Percentiles rank a stretch among this genome's conserved stretches.
Evolutionary conservation across 2,113 vertebrate genomes (phyloP).

Genomic region (Chlorodrepanis virens): DNA sequence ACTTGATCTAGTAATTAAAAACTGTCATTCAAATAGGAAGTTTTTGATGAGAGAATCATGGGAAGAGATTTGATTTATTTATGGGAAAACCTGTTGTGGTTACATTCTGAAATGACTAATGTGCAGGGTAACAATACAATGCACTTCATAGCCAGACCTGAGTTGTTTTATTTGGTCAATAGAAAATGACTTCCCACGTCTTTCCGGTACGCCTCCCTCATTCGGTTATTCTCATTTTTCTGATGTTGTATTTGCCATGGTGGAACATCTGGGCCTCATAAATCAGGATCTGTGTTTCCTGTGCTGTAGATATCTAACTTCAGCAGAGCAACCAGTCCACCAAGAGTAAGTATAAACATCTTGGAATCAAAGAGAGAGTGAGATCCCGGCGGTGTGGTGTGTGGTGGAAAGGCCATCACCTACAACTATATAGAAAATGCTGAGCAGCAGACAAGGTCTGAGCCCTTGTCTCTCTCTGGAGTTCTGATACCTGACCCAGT

Average conservation of each 20-base stretch:
- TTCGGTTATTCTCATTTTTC: background rate
- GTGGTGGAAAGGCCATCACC: background rate
- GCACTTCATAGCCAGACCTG: background rate
- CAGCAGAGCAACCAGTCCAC: background rate
- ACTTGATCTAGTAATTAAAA: conserved; percentile 58
- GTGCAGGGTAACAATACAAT: background rate
- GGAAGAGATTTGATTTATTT: conserved; percentile 54
- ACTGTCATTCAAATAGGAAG: conserved; percentile 51
- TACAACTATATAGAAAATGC: background rate
- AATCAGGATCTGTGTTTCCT: background rate
- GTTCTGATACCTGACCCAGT: background rate
- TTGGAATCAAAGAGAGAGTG: background rate
- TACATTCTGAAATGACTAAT: conserved; percentile 37
- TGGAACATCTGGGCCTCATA: background rate
- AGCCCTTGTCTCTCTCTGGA: background rate
- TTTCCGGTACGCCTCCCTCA: background rate
- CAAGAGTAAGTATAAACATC: background rate
- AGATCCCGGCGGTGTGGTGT: background rate
- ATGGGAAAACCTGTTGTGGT: conserved; percentile 48
- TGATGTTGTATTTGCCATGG: background rate
- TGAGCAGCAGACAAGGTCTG: fast-evolving
- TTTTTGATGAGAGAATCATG: conserved; percentile 41
- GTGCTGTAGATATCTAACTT: background rate
- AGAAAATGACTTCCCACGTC: background rate
- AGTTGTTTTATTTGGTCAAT: conserved; percentile 14